phyloP scores from a whole-genome alignment of 2,797 vertebrate genomes.

The Rachycentron canadum region DNA sequence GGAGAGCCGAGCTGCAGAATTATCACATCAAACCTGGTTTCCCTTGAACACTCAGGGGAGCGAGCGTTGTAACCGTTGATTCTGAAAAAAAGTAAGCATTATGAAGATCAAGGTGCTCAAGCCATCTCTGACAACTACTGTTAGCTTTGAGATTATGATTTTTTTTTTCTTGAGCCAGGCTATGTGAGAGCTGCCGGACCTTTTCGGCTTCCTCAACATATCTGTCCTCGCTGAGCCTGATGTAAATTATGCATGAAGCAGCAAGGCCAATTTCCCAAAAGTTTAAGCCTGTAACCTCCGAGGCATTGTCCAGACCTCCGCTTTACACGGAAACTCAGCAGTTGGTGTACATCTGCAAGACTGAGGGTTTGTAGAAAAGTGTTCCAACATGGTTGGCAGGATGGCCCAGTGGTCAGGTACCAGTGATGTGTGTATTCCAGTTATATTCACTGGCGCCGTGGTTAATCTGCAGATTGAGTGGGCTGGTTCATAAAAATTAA shows the following conservation, averaged over 20 bases:
- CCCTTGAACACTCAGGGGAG: conserved; percentile 71
- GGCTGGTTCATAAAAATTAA: no score
- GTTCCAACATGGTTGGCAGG: not conserved
- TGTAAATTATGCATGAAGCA: conserved; percentile 73
- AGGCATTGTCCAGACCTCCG: conserved; percentile 60
- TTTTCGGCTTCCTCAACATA: conserved; percentile 70
- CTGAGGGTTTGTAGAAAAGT: conserved; percentile 2
- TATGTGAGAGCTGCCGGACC: conserved; percentile 46
- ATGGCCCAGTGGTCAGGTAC: not conserved
- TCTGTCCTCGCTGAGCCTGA: conserved; percentile 54
- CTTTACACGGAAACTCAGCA: conserved; percentile 41
- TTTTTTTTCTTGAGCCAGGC: conserved; percentile 20
- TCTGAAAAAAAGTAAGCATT: conserved; percentile 63
- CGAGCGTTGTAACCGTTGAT: conserved; percentile 48
- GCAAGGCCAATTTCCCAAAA: conserved; percentile 74
- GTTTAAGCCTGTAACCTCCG: conserved; percentile 63
- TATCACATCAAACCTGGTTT: conserved; percentile 86
- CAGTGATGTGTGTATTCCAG: no score
- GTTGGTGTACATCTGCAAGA: conserved; percentile 39
- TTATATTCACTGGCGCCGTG: no score
- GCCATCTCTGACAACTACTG: conserved; percentile 66
- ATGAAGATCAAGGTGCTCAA: conserved; percentile 78
- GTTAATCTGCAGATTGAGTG: no score
- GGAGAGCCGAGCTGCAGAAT: conserved; percentile 79
- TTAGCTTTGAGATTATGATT: conserved; percentile 70